Evolutionary conservation across 2,113 vertebrate species (phyloP), one percentile per base, ranked within the genome.

Genomic region (Antennarius striatus): DNA sequence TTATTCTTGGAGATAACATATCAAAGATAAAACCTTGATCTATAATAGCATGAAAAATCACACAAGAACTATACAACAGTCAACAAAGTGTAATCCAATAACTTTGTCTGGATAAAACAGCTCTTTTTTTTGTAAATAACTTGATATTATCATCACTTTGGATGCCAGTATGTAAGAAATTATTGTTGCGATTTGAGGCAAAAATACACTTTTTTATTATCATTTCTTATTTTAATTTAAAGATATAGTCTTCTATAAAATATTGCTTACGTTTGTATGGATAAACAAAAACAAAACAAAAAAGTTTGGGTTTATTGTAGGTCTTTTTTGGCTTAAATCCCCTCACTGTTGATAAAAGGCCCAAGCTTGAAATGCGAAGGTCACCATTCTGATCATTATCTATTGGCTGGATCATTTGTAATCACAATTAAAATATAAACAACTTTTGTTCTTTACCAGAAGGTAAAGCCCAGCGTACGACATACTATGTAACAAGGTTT

Each of bases 1-100:
- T 98, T 97, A 96, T 97, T 96, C 93, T 95, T 95, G 92, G 91
- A 95, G 94, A 95, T 95, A 86, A 92, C 92, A 95, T 93, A 95
- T 92, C 93, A 95, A 95, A 94, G 91, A 92, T 87, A 90, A 74
- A 88, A 85, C 82, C 77, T 78, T 81, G 81, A 79, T 84, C 82
- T 86, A 94, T 87, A 62, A 93, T 89, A 94, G 93, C 91, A 93
- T 93, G 68, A 95, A 93, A 95, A 95, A 94, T 92, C 75, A 93
- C 91, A 89, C 93, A 93, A 94, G 90, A 94, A 92, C 92, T 93
- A 92, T 94, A 94, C 92, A 94, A 93, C 93, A 87, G 72, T 92
- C 92, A 92, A 89, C 83, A 87, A 82, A 75, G 70, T 71, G 62
- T 58, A 62, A 82, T 61, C 70, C 64, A 63, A 63, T 73, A 59